These are phyloP conservation scores for Apoderus coryli DNA, from an alignment of 2,888 invertebrate genomes.

Conservation along the genomic window DNA sequence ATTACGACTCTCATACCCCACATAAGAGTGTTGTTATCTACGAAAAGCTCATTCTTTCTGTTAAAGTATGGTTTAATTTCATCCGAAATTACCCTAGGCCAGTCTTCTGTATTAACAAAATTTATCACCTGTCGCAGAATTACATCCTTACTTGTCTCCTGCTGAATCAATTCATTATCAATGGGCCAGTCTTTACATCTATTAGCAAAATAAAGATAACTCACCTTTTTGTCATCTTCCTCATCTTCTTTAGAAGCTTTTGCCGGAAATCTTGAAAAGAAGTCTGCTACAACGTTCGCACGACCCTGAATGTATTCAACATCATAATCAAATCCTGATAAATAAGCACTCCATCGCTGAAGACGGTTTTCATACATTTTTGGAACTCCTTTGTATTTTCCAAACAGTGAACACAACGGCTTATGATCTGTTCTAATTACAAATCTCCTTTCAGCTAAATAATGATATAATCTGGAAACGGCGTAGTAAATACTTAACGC, in stretches of 20 bases:
- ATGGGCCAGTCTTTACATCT: conserved; percentile 4
- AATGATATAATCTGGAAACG: conserved; percentile 23
- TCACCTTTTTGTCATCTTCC: too few relatives aligned
- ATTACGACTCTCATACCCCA: conserved; percentile 11
- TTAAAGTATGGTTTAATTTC: conserved; percentile 7
- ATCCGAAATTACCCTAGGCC: conserved; percentile 5
- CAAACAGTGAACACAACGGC: conserved; percentile 7
- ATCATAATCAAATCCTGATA: conserved; percentile 9
- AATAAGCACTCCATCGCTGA: conserved; percentile 19
- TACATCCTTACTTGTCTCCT: neutral
- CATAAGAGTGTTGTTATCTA: conserved; percentile 7
- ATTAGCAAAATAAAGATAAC: too few relatives aligned
- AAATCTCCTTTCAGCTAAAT: conserved; percentile 20
- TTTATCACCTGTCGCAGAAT: too few relatives aligned
- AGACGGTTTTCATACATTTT: conserved; percentile 23
- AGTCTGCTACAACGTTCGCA: conserved; percentile 8
- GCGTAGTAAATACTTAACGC: conserved; percentile 24
- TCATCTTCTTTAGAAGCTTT: conserved; percentile 1
- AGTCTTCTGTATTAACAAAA: neutral
- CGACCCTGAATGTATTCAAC: conserved; percentile 9
- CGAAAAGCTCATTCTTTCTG: conserved; percentile 7
- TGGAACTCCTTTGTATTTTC: conserved; percentile 20
- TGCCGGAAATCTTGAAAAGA: conserved; percentile 6
- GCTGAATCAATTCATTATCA: conserved; percentile 1
- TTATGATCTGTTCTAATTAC: conserved; percentile 9